phyloP scores from a whole-genome alignment of 2,797 vertebrate genomes.

The Darevskia mixta region DNA sequence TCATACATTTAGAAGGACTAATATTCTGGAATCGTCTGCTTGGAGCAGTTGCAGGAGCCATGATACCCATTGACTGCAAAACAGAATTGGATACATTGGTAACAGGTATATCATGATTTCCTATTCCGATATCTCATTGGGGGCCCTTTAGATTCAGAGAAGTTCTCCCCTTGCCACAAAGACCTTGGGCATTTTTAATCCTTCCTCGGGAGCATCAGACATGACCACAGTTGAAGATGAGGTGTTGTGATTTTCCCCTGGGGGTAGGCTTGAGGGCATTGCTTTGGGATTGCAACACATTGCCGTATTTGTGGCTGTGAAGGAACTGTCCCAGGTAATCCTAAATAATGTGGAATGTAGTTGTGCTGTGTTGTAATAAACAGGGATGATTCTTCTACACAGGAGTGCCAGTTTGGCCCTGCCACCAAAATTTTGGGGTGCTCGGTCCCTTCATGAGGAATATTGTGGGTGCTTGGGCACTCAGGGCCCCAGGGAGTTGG shows the following conservation, averaged over 20 bases:
- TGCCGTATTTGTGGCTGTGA: neutral
- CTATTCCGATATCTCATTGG: neutral
- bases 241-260: neutral
- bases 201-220: neutral
- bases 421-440: too few species aligned
- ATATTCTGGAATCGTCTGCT: constrained; percentile 17
- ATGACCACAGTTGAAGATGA: neutral
- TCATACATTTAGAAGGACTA: constrained; percentile 34
- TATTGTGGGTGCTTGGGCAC: too few species aligned
- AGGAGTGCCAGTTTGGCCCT: too few species aligned
- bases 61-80: constrained; percentile 25
- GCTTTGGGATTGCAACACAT: neutral
- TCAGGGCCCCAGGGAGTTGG: too few species aligned
- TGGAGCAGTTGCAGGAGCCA: constrained; percentile 24
- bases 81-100: constrained; percentile 23
- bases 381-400: neutral
- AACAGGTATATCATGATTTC: constrained; percentile 7
- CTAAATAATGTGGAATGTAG: neutral
- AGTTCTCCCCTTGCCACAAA: neutral
- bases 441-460: too few species aligned
- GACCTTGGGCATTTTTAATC: neutral
- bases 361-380: neutral
- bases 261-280: neutral
- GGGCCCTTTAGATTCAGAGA: neutral
- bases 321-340: neutral